Percentiles rank a stretch among this genome's conserved stretches.
Evolutionary conservation across 1,140 invertebrate species (phyloP).

Genomic region (Ptiloglossa arizonensis): DNA sequence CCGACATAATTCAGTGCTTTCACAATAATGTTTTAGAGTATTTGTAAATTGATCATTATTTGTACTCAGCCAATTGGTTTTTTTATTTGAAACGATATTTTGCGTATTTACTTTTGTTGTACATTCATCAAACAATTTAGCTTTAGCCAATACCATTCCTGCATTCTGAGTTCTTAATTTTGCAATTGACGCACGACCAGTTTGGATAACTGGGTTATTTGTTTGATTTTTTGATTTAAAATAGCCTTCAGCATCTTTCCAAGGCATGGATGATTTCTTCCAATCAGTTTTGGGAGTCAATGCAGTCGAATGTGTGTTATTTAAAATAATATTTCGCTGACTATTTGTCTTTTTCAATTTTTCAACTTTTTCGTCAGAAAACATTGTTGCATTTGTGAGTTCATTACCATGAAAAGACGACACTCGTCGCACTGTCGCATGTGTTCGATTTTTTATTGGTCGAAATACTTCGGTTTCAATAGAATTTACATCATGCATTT

Average conservation of each 20-base stretch:
- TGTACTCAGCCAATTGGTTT: constrained; percentile 11
- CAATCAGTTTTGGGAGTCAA: constrained; percentile 21
- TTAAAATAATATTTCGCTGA: constrained; percentile 63
- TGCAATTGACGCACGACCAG: constrained; percentile 84
- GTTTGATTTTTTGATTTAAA: constrained; percentile 66
- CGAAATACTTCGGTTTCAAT: constrained; percentile 51
- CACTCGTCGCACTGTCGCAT: constrained; percentile 67
- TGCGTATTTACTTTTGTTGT: constrained; percentile 51
- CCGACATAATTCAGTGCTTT: constrained; percentile 4
- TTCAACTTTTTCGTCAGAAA: constrained; percentile 75
- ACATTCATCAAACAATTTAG: constrained; percentile 84
- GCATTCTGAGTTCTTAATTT: constrained; percentile 85
- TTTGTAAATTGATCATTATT: constrained; percentile 22
- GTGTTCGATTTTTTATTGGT: constrained; percentile 34
- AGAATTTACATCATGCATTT: constrained; percentile 58
- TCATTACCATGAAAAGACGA: constrained; percentile 76
- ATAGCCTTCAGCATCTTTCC: constrained; percentile 79
- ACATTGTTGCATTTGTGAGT: constrained; percentile 66
- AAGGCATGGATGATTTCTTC: constrained; percentile 67
- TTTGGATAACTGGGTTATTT: constrained; percentile 71
- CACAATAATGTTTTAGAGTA: constrained; percentile 3
- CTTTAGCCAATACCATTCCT: constrained; percentile 87
- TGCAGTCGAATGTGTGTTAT: constrained; percentile 19
- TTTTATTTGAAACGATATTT: constrained; percentile 25
- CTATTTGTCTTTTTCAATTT: constrained; percentile 75